Conservation (phyloP, 2,113 vertebrate species). For the Sardina pilchardus region DNA sequence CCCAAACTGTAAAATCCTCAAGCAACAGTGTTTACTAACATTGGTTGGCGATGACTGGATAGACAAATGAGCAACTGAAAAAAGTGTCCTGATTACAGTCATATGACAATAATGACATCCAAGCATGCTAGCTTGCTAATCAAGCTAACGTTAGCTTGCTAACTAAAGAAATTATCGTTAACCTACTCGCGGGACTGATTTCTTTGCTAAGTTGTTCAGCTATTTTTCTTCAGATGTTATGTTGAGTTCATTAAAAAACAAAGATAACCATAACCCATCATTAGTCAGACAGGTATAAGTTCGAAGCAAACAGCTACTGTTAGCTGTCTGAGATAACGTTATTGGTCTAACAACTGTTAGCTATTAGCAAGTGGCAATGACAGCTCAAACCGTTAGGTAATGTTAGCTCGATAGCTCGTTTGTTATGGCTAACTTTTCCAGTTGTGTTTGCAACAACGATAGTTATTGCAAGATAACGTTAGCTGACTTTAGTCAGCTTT, state of each 20-base stretch:
- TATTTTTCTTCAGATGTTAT: no score
- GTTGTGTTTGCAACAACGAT: background rate
- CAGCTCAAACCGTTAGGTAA: background rate
- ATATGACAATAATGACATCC: background rate
- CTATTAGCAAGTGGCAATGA: background rate
- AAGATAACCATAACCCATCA: background rate
- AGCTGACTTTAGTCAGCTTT: background rate
- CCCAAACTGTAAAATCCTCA: background rate
- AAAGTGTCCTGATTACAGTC: background rate
- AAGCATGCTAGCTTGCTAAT: background rate
- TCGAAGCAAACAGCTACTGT: no score
- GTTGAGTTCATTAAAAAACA: background rate
- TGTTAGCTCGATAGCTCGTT: background rate
- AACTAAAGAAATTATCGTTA: background rate
- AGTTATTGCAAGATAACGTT: background rate
- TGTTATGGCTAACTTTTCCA: background rate
- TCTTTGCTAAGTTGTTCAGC: background rate
- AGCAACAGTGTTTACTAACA: background rate
- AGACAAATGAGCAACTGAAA: background rate
- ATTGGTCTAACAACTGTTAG: background rate
- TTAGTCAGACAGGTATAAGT: background rate
- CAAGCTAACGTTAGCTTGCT: background rate
- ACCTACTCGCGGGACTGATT: background rate
- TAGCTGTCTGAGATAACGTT: background rate
- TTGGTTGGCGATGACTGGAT: background rate